Conservation (phyloP, 1,140 invertebrate genomes). For the Macrocentrus cingulum region DNA sequence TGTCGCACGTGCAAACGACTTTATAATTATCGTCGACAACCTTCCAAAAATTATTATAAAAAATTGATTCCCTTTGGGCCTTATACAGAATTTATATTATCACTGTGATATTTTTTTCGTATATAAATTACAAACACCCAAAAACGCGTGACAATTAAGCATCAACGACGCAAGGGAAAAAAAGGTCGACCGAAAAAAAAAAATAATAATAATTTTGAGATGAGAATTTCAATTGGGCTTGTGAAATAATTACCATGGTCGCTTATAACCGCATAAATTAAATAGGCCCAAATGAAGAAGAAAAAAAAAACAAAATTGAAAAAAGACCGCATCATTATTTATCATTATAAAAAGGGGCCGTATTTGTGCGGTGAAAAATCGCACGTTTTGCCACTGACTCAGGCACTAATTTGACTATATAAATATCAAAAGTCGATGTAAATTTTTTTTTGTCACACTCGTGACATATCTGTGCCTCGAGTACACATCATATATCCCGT, state of each 20-base stretch:
- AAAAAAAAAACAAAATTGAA: neutral
- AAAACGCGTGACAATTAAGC: neutral
- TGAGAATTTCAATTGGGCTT: constrained; percentile 24
- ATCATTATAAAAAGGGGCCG: no score
- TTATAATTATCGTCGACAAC: neutral
- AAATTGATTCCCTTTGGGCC: no score
- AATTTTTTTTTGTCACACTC: constrained; percentile 13
- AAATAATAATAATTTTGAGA: constrained; percentile 1
- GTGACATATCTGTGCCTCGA: no score
- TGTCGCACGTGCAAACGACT: neutral
- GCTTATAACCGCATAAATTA: constrained; percentile 25
- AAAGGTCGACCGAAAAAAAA: constrained; percentile 5
- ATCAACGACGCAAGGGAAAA: neutral
- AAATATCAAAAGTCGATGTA: constrained; percentile 9
- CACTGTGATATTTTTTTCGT: neutral
- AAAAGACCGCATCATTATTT: constrained; percentile 11
- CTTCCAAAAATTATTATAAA: no score
- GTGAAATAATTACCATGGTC: constrained; percentile 17
- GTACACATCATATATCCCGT: constrained; percentile 1
- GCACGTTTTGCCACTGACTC: constrained; percentile 1
- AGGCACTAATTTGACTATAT: constrained; percentile 14
- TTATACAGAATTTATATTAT: no score
- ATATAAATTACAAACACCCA: neutral
- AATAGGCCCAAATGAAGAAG: neutral
- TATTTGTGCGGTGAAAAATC: constrained; percentile 19